Evolutionary conservation across 2,888 invertebrate genomes (phyloP), one percentile per base, ranked within the genome.

Genomic region (Cheilosia urbana): DNA sequence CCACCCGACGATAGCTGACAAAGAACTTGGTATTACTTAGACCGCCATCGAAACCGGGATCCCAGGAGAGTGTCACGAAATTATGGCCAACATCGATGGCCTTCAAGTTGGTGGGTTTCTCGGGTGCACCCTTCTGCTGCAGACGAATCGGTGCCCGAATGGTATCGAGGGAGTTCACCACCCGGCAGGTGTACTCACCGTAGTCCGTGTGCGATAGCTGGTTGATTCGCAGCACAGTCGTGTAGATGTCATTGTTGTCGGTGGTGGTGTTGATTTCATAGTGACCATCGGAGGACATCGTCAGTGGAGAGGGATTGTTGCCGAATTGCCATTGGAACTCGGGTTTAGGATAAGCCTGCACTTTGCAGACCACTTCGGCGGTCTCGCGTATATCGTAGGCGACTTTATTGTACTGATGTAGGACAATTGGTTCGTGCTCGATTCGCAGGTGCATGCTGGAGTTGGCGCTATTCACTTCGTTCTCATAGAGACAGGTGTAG

Each of bases 321-420:
- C 96, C 96, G 89, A 95, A 97, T 89, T 95, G 96, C 98, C 98
- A 98, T 89, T 97, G 97, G 92, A 98, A 97, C 90, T 97, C 97
- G 0, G 98, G 98, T 89, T 97, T 96, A 0, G 98, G 98, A 92
- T 97, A 98, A 0, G 98, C 97, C 90, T 97, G 97, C 15, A 98
- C 97, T 90, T 96, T 95, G 92, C 98, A 98, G 0, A 96, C 94
- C 27, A 98, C 96, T 91, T 97, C 96, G 0, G 98, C 98, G 0
- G 95, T 95, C 92, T 98, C 97, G 80, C 95, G 94, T 6, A 96
- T 92, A 90, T 97, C 97, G 90, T 95, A 97, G 0, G 98, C 98
- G 0, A 98, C 98, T 93, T 97, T 97, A 89, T 95, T 96, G 91
- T 97, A 96, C 89, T 96, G 96, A 90, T 96, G 96, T 45, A 97